A percentile compares a stretch with the other conserved stretches of the same genome.
Conservation (phyloP, 2,113 vertebrate species). For the Seriola aureovittata region DNA sequence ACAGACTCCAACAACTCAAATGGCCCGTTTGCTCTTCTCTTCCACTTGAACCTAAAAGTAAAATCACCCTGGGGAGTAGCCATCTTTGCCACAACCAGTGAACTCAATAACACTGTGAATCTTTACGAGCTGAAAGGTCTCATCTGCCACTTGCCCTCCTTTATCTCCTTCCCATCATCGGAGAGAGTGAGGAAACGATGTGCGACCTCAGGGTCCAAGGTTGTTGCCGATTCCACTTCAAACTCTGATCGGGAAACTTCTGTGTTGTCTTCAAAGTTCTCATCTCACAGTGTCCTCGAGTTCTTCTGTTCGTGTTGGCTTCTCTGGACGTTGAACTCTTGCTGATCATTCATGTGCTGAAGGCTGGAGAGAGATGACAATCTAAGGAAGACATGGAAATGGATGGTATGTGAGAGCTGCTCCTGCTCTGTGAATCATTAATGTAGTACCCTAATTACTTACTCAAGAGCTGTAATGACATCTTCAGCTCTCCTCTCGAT, state of each 20-base stretch:
- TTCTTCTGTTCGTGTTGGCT: neutral
- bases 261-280: neutral
- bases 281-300: neutral
- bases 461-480: constrained; percentile 23
- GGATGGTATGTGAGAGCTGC: constrained; percentile 5
- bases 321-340: neutral
- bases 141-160: neutral
- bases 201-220: too few species aligned
- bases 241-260: neutral
- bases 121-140: neutral
- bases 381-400: neutral
- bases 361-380: neutral
- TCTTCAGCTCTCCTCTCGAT: neutral
- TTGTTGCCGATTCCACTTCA: neutral
- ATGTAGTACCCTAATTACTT: constrained; percentile 11
- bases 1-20: neutral
- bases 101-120: neutral
- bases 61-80: constrained; percentile 1
- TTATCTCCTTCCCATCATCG: neutral
- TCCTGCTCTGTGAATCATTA: constrained; percentile 1
- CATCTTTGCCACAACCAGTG: neutral
- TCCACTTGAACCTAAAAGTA: constrained; percentile 12
- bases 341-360: neutral
- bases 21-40: neutral
- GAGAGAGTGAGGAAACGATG: neutral